A percentile compares a stretch with the other conserved stretches of the same genome.
These are phyloP conservation scores for Heteromormyrus szaboi DNA, from an alignment of 2,797 vertebrate species.

Conservation along the genomic window DNA sequence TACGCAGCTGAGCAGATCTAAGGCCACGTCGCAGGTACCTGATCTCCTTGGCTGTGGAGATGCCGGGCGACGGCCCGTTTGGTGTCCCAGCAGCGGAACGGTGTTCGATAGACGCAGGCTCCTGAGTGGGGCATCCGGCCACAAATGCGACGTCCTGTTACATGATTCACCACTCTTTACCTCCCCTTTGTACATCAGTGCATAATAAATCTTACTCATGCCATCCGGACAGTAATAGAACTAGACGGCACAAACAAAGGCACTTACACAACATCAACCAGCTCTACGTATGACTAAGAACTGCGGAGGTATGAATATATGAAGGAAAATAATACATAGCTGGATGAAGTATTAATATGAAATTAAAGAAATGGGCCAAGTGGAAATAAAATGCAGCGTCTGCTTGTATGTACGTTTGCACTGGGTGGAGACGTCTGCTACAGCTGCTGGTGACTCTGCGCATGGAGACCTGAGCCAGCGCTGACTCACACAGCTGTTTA, in stretches of 20 bases:
- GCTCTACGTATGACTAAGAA: neutral
- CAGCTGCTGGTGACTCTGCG: neutral
- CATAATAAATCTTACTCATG: neutral
- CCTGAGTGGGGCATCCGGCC: neutral
- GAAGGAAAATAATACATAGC: neutral
- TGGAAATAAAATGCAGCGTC: neutral
- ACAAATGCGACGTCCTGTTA: neutral
- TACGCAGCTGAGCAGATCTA: neutral
- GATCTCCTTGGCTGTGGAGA: neutral
- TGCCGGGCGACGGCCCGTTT: neutral
- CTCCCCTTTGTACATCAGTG: neutral
- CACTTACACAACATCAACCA: neutral
- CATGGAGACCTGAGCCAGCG: neutral
- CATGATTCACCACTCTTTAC: neutral
- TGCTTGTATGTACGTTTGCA: neutral
- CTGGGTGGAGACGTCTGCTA: neutral
- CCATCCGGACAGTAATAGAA: neutral
- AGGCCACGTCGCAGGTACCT: neutral
- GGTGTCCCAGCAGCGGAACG: neutral
- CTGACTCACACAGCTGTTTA: neutral
- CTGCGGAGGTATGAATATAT: neutral
- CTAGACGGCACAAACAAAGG: neutral
- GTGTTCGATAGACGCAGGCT: neutral
- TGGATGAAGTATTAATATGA: neutral
- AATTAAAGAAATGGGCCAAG: neutral